Conservation (phyloP, 2,888 invertebrate genomes). For the Anoplius nigerrimus region DNA sequence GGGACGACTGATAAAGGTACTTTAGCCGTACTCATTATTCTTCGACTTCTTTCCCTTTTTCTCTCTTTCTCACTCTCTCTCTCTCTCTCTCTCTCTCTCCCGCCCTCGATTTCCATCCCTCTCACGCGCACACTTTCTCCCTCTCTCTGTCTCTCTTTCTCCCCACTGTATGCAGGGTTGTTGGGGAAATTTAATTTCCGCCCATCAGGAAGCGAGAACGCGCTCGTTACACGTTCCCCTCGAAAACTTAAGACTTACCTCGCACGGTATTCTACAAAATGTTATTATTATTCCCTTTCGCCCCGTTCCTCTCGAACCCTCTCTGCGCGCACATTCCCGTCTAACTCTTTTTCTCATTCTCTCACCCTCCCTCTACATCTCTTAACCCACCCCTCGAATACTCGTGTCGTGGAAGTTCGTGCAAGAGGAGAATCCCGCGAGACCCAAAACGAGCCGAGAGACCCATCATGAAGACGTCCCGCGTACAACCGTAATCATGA, state of each 20-base stretch:
- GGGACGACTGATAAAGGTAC: slow-evolving; percentile 53
- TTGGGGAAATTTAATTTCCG: slow-evolving; percentile 41
- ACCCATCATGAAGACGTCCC: slow-evolving; percentile 1
- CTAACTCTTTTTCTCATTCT: slow-evolving; percentile 1
- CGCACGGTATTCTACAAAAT: slow-evolving; percentile 23
- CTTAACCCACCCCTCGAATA: slow-evolving; percentile 7
- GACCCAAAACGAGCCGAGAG: too few relatives aligned
- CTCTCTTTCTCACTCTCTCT: slow-evolving; percentile 20
- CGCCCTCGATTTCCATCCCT: not conserved
- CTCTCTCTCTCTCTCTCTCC: slow-evolving; percentile 27
- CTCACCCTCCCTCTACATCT: slow-evolving; percentile 27
- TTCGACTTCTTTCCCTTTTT: slow-evolving; percentile 12
- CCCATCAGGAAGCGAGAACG: slow-evolving; percentile 29
- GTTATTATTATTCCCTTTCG: slow-evolving; percentile 8
- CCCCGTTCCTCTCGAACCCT: slow-evolving; percentile 2
- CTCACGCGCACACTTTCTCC: not conserved
- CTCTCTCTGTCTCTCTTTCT: too few relatives aligned
- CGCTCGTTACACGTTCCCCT: slow-evolving; percentile 23
- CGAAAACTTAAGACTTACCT: slow-evolving; percentile 24
- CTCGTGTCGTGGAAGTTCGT: slow-evolving; percentile 1
- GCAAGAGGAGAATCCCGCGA: not conserved
- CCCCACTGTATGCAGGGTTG: too few relatives aligned
- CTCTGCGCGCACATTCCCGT: slow-evolving; percentile 38
- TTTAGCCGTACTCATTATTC: slow-evolving; percentile 29
- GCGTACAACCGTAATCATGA: slow-evolving; percentile 2